Percentiles rank a stretch among this genome's conserved stretches.
Conservation (phyloP, 2,888 invertebrate genomes). For the Tenthredo livida region DNA sequence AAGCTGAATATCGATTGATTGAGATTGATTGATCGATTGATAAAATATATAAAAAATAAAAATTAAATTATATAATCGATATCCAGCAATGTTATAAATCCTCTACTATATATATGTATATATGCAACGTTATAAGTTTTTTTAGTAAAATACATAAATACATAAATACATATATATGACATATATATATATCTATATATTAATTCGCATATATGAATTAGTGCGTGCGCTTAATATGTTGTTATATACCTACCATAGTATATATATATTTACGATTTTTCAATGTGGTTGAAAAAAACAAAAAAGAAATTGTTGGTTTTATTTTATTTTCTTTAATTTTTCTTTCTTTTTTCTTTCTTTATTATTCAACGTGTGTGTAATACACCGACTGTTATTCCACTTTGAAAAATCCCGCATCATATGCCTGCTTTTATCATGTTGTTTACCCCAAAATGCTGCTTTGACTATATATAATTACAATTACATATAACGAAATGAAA, state of each 20-base stretch:
- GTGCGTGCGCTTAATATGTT: constrained; percentile 2
- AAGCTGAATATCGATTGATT: too few relatives aligned
- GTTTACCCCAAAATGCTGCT: background rate
- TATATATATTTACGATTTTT: background rate
- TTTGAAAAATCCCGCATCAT: background rate
- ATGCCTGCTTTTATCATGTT: background rate
- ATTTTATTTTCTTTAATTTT: too few relatives aligned
- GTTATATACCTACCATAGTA: background rate
- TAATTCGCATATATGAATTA: background rate
- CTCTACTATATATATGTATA: too few relatives aligned
- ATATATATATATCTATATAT: background rate
- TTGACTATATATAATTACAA: background rate
- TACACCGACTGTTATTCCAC: background rate
- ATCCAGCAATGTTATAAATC: too few relatives aligned
- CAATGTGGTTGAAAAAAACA: background rate
- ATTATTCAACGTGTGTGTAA: background rate
- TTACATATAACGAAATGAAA: background rate
- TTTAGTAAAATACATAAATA: too few relatives aligned
- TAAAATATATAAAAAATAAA: too few relatives aligned
- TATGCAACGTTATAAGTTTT: too few relatives aligned
- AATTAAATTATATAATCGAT: too few relatives aligned
- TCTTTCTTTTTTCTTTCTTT: background rate
- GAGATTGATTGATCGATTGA: too few relatives aligned
- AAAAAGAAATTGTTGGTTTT: too few relatives aligned
- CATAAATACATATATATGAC: too few relatives aligned